These are phyloP conservation scores for Asarcornis scutulata DNA, from an alignment of 2,113 vertebrate genomes.

Conservation along the genomic window DNA sequence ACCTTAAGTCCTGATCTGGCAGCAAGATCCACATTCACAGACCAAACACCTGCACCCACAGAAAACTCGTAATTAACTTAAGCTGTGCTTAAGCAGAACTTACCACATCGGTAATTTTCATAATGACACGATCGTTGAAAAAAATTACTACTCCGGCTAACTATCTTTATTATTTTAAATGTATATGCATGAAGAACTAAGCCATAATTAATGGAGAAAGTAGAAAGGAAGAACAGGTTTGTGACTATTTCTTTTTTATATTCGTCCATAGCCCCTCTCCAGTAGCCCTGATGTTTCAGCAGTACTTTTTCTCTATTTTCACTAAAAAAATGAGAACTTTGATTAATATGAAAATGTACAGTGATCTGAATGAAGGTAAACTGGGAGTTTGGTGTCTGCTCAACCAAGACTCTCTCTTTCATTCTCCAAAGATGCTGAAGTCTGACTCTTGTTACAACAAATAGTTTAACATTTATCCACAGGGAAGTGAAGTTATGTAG, in stretches of 20 bases:
- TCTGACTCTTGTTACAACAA: background rate
- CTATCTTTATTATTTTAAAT: background rate
- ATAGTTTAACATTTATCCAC: background rate
- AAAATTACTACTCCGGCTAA: background rate
- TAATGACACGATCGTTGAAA: background rate
- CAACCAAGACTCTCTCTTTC: background rate
- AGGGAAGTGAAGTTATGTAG: accelerated
- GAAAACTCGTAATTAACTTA: background rate
- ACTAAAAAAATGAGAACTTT: background rate
- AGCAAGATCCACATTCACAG: background rate
- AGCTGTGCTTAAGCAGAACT: background rate
- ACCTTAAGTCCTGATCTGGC: background rate
- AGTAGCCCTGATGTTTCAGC: background rate
- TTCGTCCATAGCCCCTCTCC: background rate
- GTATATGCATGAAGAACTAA: accelerated
- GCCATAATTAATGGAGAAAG: background rate
- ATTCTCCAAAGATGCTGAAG: background rate
- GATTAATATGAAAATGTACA: background rate
- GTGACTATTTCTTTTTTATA: background rate
- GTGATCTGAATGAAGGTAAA: background rate
- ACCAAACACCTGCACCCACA: background rate
- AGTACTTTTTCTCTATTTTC: background rate
- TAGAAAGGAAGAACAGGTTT: background rate
- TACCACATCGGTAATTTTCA: accelerated
- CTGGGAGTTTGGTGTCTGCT: background rate